phyloP scores from a whole-genome alignment of 1,140 invertebrate species.

The Ruditapes philippinarum region DNA sequence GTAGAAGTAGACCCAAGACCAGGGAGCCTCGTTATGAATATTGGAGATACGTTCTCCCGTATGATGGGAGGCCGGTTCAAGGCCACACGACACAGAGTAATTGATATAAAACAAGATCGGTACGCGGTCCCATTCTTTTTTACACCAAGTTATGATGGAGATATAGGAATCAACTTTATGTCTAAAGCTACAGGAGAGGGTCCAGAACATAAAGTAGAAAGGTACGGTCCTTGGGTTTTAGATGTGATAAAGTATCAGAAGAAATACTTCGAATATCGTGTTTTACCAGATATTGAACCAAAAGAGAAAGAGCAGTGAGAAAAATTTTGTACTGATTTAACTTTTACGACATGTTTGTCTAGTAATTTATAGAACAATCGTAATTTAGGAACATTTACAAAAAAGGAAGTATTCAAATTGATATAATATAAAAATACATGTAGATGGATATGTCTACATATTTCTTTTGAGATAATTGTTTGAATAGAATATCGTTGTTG shows the following conservation, averaged over 20 bases:
- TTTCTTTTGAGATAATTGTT: too few relatives aligned
- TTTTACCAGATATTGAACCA: slow-evolving; percentile 60
- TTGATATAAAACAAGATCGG: slow-evolving; percentile 64
- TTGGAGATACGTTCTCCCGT: slow-evolving; percentile 71
- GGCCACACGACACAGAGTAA: slow-evolving; percentile 69
- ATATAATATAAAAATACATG: too few relatives aligned
- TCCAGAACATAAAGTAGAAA: slow-evolving; percentile 47
- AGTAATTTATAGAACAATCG: too few relatives aligned
- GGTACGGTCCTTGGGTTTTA: slow-evolving; percentile 61
- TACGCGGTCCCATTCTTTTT: slow-evolving; percentile 74
- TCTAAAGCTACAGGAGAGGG: slow-evolving; percentile 51
- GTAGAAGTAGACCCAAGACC: slow-evolving; percentile 63
- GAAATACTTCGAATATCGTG: slow-evolving; percentile 61
- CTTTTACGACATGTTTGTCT: too few relatives aligned
- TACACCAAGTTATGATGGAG: slow-evolving; percentile 68
- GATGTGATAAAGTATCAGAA: slow-evolving; percentile 61
- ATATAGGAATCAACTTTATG: slow-evolving; percentile 64
- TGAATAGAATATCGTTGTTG: too few relatives aligned
- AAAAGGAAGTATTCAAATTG: too few relatives aligned
- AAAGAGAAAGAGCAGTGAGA: neutral
- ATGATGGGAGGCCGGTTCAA: slow-evolving; percentile 69
- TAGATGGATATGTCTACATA: too few relatives aligned
- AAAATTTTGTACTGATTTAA: too few relatives aligned
- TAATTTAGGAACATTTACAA: too few relatives aligned
- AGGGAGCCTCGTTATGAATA: slow-evolving; percentile 71